These are phyloP conservation scores for Calephelis virginiensis DNA, from an alignment of 1,140 invertebrate species.

Conservation along the genomic window DNA sequence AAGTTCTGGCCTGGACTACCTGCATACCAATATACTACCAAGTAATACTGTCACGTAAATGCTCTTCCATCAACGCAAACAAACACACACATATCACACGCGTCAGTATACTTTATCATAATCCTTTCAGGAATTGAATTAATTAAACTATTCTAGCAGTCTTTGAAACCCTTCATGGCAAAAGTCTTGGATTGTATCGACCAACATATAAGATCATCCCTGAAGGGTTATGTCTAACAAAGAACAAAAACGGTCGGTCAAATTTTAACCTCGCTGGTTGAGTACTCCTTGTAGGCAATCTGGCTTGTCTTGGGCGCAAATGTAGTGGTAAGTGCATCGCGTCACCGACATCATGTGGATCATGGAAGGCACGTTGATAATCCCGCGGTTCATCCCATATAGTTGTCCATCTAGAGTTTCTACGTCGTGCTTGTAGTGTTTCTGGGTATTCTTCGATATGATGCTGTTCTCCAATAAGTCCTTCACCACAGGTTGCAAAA, in stretches of 20 bases:
- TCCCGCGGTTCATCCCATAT: conserved; percentile 74
- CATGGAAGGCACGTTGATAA: conserved; percentile 81
- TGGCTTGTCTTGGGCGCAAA: conserved; percentile 83
- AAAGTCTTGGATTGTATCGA: conserved; percentile 88
- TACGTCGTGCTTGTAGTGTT: conserved; percentile 71
- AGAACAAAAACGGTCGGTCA: conserved; percentile 91
- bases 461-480: conserved; percentile 84
- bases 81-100: conserved; percentile 64
- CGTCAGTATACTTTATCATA: conserved; percentile 68
- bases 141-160: conserved; percentile 72
- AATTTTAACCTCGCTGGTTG: conserved; percentile 84
- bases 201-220: conserved; percentile 92
- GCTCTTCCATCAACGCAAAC: conserved; percentile 52
- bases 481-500: conserved; percentile 89
- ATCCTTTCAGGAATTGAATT: conserved; percentile 65
- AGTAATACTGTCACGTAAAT: conserved; percentile 75
- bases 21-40: conserved; percentile 54
- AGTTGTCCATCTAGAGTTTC: conserved; percentile 58
- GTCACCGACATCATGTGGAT: conserved; percentile 81
- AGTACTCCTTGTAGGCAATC: conserved; percentile 79
- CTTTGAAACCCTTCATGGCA: conserved; percentile 79
- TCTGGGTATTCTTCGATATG: conserved; percentile 89
- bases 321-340: conserved; percentile 82
- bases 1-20: conserved; percentile 34
- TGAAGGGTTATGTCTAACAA: conserved; percentile 91